Base-by-base conservation (phyloP, 2,113 vertebrate genomes). In the Spea multiplicata region DNA sequence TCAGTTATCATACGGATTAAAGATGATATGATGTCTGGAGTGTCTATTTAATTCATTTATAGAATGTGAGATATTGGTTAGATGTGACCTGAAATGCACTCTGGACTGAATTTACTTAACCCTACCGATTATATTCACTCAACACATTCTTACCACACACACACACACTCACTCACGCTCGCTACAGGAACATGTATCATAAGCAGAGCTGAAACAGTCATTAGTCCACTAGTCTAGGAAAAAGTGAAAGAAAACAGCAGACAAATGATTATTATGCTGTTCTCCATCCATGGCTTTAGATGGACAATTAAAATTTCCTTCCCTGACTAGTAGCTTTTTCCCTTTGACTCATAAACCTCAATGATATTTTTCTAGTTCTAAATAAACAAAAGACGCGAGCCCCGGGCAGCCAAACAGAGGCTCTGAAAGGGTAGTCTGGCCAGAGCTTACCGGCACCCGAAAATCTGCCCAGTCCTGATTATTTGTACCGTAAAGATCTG, bases 301-400 rank as follows among this genome's bases (percentile, higher is more conserved):
- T 59, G 55, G 55, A 59, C 55, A 59, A 59, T 59, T 59, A 7
- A 59, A 59, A 59, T 59, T 59, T 13, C 55, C 55, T 59, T 13
- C 55, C 4, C 55, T 59, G 55, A 59, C 14, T 59, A 59, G 12
- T 13, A 59, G 55, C 10, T 13, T 59, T 59, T 59, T 59, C 55
- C 55, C 55, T 13, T 59, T 59, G 55, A 59, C 55, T 59, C 55
- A 59, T 59, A 59, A 59, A 59, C 55, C 55, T 59, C 55, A 59
- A 13, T 59, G 55, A 59, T 12, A 9, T 59, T 59, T 59, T 59
- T 13, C 55, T 59, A 59, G 55, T 13, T 13, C 10, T 59, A 13
- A 59, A 59, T 59, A 59, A 59, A 59, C 55, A 61, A 13, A 61
- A 3, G 16, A 8, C 61, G 5, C 30, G 3, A 30, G 61, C 5